Evolutionary conservation across 2,797 vertebrate genomes (phyloP).

Genomic region (Pangasius krempfi): DNA sequence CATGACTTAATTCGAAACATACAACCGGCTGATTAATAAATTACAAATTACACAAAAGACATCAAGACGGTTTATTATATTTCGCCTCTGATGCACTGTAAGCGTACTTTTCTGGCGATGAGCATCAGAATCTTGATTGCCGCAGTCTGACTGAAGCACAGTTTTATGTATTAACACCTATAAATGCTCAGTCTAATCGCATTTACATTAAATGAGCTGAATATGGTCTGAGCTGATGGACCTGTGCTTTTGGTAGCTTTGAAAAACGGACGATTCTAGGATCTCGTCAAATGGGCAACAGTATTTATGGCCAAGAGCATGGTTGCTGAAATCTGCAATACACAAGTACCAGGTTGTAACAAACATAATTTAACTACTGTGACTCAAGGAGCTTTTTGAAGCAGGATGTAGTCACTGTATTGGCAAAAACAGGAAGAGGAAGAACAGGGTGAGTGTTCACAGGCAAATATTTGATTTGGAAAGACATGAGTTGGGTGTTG

Average conservation of each 20-base stretch:
- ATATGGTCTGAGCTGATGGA: neutral
- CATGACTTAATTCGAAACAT: neutral
- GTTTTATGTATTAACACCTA: neutral
- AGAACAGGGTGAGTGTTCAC: neutral
- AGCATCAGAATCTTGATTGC: neutral
- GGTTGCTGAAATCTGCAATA: too few relatives aligned
- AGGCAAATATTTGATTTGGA: neutral
- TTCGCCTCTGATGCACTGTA: neutral
- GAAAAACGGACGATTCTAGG: neutral
- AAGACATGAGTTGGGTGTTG: neutral
- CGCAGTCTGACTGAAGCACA: neutral
- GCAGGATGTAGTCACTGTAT: neutral
- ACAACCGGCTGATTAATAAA: neutral
- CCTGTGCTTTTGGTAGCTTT: neutral
- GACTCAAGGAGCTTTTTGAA: neutral
- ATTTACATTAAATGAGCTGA: neutral
- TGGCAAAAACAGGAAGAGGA: neutral
- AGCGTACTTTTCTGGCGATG: neutral
- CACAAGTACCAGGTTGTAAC: neutral
- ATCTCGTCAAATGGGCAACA: neutral
- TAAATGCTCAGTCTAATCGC: neutral
- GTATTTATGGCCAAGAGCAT: neutral
- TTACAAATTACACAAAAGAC: neutral
- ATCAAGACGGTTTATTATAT: neutral
- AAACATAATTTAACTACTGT: neutral